Percentiles rank a stretch among this genome's conserved stretches.
These are phyloP conservation scores for Plotosus lineatus DNA, from an alignment of 2,113 vertebrate genomes.

Conservation along the genomic window DNA sequence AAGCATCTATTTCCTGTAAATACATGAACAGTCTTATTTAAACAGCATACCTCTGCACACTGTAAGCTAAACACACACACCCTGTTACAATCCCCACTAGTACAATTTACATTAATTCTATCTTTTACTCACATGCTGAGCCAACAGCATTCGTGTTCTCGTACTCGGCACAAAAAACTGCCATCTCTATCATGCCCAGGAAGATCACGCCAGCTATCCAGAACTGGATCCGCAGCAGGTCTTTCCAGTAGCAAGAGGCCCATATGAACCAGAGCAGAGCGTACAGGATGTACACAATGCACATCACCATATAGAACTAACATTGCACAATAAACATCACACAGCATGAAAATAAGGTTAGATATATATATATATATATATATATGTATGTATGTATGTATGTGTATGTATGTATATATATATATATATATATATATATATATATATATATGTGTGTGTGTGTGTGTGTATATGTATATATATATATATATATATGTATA, in stretches of 20 bases:
- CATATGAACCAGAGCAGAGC: constrained; percentile 84
- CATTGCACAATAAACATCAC: background rate
- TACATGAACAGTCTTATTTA: background rate
- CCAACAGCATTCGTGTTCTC: constrained; percentile 83
- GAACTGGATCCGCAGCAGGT: constrained; percentile 87
- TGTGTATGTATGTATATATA: no score
- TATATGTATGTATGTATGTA: no score
- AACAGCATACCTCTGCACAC: no score
- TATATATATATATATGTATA: no score
- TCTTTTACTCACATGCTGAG: constrained; percentile 74
- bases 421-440: no score
- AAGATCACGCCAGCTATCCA: constrained; percentile 90
- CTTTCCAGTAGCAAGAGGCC: constrained; percentile 89
- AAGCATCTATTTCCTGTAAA: background rate
- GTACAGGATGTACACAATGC: constrained; percentile 81
- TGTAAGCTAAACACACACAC: no score
- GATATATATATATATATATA: background rate
- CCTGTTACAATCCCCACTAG: background rate
- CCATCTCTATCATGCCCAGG: constrained; percentile 88
- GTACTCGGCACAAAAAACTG: constrained; percentile 86
- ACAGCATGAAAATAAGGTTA: background rate
- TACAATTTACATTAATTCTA: background rate
- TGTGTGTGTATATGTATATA: no score
- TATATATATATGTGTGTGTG: no score
- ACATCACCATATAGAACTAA: constrained; percentile 86